phyloP scores from a whole-genome alignment of 2,797 vertebrate species.

The Alosa sapidissima region DNA sequence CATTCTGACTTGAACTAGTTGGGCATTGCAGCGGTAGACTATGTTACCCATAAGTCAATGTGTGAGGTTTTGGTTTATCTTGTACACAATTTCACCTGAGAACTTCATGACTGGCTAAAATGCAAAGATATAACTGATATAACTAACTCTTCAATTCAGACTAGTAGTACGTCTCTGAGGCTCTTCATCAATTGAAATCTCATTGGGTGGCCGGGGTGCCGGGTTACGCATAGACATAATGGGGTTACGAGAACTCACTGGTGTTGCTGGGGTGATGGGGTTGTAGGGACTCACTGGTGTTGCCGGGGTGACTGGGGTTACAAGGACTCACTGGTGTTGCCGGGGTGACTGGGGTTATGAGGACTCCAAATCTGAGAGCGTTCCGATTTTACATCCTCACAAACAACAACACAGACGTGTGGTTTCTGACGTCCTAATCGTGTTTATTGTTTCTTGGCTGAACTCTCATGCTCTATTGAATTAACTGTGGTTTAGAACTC shows the following conservation, averaged over 20 bases:
- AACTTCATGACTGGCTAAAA: no score
- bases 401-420: background rate
- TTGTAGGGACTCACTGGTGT: no score
- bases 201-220: no score
- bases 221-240: no score
- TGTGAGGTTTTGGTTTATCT: no score
- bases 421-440: constrained; percentile 30
- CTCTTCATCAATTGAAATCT: no score
- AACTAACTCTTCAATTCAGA: background rate
- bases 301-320: background rate
- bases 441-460: constrained; percentile 44
- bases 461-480: constrained; percentile 33
- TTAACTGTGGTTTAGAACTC: constrained; percentile 33
- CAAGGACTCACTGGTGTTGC: no score
- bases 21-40: background rate
- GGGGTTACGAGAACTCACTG: no score
- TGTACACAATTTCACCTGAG: no score
- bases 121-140: background rate
- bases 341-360: background rate
- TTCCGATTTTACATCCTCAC: constrained; percentile 10
- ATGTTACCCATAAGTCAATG: no score
- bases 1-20: background rate
- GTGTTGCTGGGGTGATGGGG: background rate
- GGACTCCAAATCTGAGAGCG: background rate
- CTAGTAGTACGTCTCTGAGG: background rate